Percentiles rank a stretch among this genome's conserved stretches.
Evolutionary conservation across 2,113 vertebrate species (phyloP).

Genomic region (Macrotus californicus): DNA sequence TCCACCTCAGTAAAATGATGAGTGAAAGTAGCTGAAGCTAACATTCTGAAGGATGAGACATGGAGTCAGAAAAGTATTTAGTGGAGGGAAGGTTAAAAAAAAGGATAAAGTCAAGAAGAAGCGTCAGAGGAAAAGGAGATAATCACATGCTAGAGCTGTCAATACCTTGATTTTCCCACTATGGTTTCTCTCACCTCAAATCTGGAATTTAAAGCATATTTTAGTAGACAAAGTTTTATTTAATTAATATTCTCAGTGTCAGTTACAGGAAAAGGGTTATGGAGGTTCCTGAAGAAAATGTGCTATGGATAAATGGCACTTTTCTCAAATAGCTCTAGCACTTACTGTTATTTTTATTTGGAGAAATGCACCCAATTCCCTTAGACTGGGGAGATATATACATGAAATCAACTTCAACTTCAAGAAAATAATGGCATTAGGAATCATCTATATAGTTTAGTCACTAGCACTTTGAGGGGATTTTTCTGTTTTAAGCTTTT

Average conservation of each 20-base stretch:
- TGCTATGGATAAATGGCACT: neutral
- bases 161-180: neutral
- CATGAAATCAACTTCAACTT: neutral
- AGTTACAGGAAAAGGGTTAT: neutral
- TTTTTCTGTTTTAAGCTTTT: neutral
- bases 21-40: neutral
- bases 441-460: neutral
- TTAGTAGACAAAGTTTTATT: neutral
- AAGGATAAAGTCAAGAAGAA: neutral
- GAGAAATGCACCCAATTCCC: neutral
- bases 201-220: neutral
- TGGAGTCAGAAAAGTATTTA: neutral
- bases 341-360: neutral
- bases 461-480: neutral
- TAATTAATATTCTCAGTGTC: neutral
- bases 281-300: neutral
- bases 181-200: neutral
- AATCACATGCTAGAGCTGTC: neutral
- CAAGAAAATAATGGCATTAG: slow-evolving; percentile 23
- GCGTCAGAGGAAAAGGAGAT: neutral
- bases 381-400: neutral
- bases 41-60: neutral
- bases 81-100: neutral
- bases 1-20: neutral
- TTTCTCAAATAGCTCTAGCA: neutral